phyloP scores from a whole-genome alignment of 2,113 vertebrate species.

The Erinaceus europaeus region DNA sequence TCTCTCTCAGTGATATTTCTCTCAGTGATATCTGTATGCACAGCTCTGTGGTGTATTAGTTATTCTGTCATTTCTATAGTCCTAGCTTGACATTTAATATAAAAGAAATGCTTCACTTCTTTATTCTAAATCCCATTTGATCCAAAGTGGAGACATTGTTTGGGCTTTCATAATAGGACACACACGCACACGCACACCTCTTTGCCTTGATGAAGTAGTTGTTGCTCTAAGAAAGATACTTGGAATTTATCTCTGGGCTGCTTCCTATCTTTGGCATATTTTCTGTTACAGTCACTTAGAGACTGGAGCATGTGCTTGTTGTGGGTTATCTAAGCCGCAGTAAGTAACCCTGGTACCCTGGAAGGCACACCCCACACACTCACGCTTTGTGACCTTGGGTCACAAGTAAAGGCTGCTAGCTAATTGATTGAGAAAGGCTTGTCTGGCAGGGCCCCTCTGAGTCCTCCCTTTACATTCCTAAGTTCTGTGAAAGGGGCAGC shows the following conservation, averaged over 20 bases:
- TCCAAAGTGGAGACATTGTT: neutral
- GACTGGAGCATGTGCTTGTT: slow-evolving; percentile 36
- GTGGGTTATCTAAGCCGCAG: slow-evolving; percentile 81
- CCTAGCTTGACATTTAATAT: neutral
- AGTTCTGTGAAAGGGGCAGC: slow-evolving; percentile 88
- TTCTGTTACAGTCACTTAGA: slow-evolving; percentile 38
- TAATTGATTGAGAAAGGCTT: slow-evolving; percentile 95
- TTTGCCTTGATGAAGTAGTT: neutral
- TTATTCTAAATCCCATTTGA: neutral
- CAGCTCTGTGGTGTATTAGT: neutral
- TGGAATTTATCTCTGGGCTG: neutral
- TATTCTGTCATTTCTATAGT: neutral
- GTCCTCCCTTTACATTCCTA: slow-evolving; percentile 95
- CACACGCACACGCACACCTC: too few relatives aligned
- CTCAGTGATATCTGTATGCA: neutral
- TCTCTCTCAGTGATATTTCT: too few relatives aligned
- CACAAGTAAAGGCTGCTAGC: slow-evolving; percentile 92
- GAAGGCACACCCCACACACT: slow-evolving; percentile 89
- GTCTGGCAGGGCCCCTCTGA: slow-evolving; percentile 90
- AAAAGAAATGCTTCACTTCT: neutral
- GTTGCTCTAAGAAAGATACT: neutral
- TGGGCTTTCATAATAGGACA: neutral
- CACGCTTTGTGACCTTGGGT: slow-evolving; percentile 90
- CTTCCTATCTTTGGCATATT: slow-evolving; percentile 7
- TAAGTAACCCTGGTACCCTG: slow-evolving; percentile 81